Evolutionary conservation across 2,113 vertebrate genomes (phyloP).

Genomic region (Gracilinanus agilis): DNA sequence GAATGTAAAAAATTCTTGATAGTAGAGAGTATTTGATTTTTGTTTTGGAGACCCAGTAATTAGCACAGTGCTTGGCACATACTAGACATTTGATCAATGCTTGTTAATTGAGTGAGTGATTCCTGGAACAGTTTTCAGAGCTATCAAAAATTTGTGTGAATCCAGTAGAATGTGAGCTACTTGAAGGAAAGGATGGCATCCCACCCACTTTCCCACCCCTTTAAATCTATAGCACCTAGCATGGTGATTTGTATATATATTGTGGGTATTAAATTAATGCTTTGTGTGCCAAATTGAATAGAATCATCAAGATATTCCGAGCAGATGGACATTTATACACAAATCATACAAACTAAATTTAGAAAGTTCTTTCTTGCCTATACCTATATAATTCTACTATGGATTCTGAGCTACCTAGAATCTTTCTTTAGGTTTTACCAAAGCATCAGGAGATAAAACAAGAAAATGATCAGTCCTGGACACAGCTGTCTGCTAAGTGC

Average conservation of each 20-base stretch:
- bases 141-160: not conserved
- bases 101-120: not conserved
- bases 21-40: not conserved
- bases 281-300: not conserved
- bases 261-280: not conserved
- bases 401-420: not conserved
- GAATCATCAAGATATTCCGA: not conserved
- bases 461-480: constrained; percentile 55
- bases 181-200: not conserved
- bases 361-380: not conserved
- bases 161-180: not conserved
- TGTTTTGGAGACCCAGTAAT: not conserved
- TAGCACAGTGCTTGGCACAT: not conserved
- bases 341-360: not conserved
- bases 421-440: not conserved
- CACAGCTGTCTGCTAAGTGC: constrained; percentile 38
- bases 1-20: not conserved
- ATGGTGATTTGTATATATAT: not conserved
- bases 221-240: not conserved
- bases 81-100: not conserved
- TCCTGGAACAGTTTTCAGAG: not conserved
- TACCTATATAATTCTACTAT: not conserved
- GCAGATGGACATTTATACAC: not conserved
- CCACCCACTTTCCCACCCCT: not conserved
- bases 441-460: constrained; percentile 37